Base-by-base conservation (phyloP, 23 tunicate species). In the Clavelina lepadiformis region DNA sequence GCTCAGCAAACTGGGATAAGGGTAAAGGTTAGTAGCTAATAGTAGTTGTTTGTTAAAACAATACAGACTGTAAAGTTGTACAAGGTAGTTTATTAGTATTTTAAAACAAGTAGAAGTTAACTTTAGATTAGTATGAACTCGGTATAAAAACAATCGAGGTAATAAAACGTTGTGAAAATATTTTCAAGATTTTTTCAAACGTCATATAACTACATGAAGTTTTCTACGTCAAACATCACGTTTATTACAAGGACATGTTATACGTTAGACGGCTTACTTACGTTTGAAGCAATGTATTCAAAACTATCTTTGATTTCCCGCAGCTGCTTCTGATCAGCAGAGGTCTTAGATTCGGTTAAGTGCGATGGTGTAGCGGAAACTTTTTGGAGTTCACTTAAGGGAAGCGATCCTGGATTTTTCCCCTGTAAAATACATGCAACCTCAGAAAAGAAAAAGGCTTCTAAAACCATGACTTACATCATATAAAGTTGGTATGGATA, bases 1-100 rank as follows among this genome's bases (percentile, higher is more conserved):
- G 71, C 30, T 78, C 74, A 21, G 89, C 79, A 82, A 82, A 82
- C 89, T 82, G 41, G 29, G n/a, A n/a, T n/a, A n/a, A n/a, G n/a
- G n/a, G n/a, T n/a, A n/a, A n/a, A n/a, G n/a, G n/a, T n/a, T n/a
- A n/a, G n/a, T n/a, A n/a, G n/a, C n/a, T n/a, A n/a, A n/a, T n/a
- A n/a, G n/a, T n/a, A n/a, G n/a, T n/a, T n/a, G n/a, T n/a, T n/a
- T n/a, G n/a, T n/a, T n/a, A n/a, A n/a, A n/a, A n/a, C n/a, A n/a
- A n/a, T n/a, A n/a, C n/a, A n/a, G n/a, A n/a, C n/a, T n/a, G n/a
- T n/a, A n/a, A n/a, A n/a, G n/a, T n/a, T n/a, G n/a, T n/a, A n/a
- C n/a, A n/a, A n/a, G n/a, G n/a, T n/a, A n/a, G n/a, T n/a, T n/a
- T n/a, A n/a, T n/a, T n/a, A n/a, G n/a, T n/a, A n/a, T n/a, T n/a